Base-by-base conservation (phyloP, 2,113 vertebrate species). In the Trinectes maculatus region DNA sequence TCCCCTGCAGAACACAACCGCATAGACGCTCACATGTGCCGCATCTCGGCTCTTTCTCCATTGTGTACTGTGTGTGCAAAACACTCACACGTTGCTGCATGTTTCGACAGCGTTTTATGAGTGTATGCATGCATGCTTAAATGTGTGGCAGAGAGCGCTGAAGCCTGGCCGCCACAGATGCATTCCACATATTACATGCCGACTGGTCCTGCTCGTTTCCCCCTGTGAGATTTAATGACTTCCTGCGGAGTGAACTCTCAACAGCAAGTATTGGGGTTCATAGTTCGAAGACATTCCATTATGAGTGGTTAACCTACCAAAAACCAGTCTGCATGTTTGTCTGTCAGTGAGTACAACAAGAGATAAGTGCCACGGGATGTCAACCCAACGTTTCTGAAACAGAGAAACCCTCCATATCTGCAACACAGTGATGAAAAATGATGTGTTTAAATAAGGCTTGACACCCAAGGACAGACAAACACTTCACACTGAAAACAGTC, bases 181-280 rank as follows among this genome's bases (percentile, higher is more conserved):
- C 74, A 80, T 84, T 84, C 72, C 65, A 70, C 71, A 56, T 70
- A 70, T 55, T 52, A 67, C 64, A 69, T 54, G 42, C 34, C 1
- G 21, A 28, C 49, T 44, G 29, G 55, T 73, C 26, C 19, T 12
- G 47, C 55, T 75, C 7, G 44, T 56, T 62, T 67, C 51, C 37
- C 43, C 60, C 15, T 36, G 29, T 77, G 64, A 6, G 42, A 78
- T 74, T 85, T 76, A 64, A 85, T 22, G 8, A 82, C 78, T 83
- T 83, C 52, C 80, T 58, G 52, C 22, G 28, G 40, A 46, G 46
- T 11, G 21, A 72, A 42, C 34, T 57, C 49, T 63, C 26, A 7
- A 36, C 4, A 16, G 29, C 29, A 26, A 42, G 8, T 67, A 66
- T 63, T 15, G 21, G 44, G 60, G 64, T 53, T 65, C 76, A 43